Conservation (phyloP, 2,797 vertebrate species). For the Onychomys leucogaster region DNA sequence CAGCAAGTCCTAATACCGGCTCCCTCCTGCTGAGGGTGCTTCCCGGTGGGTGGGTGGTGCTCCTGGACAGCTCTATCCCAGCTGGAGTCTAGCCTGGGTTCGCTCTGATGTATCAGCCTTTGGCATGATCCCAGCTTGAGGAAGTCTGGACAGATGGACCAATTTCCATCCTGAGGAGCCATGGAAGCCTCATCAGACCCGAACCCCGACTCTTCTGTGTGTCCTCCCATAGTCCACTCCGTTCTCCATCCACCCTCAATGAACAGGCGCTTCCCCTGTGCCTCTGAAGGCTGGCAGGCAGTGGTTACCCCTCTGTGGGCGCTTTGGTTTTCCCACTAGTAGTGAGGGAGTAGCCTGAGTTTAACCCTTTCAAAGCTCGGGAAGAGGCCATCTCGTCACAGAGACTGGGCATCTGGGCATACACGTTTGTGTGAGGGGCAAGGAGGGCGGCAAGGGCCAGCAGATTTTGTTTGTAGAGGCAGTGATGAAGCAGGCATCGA, state of each 20-base stretch:
- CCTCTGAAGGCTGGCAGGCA: neutral
- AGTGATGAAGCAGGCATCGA: neutral
- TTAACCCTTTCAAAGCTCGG: constrained; percentile 44
- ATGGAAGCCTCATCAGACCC: constrained; percentile 13
- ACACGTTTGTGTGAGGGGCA: neutral
- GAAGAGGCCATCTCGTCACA: neutral
- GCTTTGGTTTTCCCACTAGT: constrained; percentile 6
- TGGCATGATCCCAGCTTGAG: constrained; percentile 47
- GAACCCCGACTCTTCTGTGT: neutral
- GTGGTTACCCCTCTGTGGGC: neutral
- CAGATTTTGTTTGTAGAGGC: neutral
- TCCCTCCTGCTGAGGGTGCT: constrained; percentile 52
- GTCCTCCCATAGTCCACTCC: neutral
- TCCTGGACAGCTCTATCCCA: constrained; percentile 32
- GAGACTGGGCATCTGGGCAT: neutral
- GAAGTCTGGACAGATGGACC: constrained; percentile 44
- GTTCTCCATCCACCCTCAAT: neutral
- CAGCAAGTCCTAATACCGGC: constrained; percentile 9
- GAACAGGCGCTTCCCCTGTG: neutral
- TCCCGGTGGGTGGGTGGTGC: neutral
- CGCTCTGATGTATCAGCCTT: constrained; percentile 14
- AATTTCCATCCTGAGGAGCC: neutral
- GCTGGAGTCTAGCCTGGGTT: neutral
- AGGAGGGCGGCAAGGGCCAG: neutral
- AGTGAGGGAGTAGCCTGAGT: neutral